Percentiles rank a stretch among this genome's conserved stretches.
Conservation (phyloP, 2,113 vertebrate genomes). For the Empidonax traillii region DNA sequence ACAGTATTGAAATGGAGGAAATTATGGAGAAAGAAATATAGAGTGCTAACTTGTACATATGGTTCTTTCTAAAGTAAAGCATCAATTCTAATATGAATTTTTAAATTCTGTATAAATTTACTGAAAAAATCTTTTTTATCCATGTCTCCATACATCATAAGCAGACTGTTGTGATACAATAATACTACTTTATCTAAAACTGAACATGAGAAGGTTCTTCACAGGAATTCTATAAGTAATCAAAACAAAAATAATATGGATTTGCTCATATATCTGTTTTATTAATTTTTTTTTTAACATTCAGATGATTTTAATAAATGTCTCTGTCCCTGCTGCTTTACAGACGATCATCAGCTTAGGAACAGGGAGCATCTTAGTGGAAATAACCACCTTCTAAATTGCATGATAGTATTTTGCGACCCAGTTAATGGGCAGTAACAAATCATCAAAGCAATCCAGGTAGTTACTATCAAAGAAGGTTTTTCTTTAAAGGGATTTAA, state of each 20-base stretch:
- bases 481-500: background rate
- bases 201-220: background rate
- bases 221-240: background rate
- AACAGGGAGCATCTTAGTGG: background rate
- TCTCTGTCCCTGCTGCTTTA: background rate
- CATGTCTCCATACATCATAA: background rate
- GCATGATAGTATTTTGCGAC: background rate
- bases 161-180: background rate
- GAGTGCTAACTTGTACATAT: background rate
- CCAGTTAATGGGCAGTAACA: background rate
- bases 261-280: background rate
- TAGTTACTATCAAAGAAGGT: background rate
- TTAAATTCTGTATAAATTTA: background rate
- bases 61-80: background rate
- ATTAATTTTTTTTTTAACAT: background rate
- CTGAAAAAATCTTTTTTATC: background rate
- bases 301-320: accelerated
- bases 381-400: background rate
- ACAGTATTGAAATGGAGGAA: background rate
- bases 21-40: background rate
- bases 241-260: background rate
- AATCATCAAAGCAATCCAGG: background rate
- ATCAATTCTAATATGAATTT: background rate
- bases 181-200: background rate
- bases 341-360: background rate